Base-by-base conservation (phyloP, 1,140 invertebrate species). In the Zaprionus camerounensis region DNA sequence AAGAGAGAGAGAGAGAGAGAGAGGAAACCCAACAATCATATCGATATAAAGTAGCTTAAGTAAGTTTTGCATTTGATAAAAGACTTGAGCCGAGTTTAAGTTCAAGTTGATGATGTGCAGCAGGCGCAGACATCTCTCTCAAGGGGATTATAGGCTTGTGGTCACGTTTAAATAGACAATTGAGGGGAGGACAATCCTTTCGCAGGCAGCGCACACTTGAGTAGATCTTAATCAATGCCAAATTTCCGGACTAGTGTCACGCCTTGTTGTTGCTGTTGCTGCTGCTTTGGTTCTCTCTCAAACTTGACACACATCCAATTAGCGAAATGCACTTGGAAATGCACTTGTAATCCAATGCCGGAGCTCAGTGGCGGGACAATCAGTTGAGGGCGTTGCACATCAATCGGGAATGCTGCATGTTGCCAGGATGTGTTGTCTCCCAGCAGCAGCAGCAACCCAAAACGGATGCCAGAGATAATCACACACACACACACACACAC, bases 291-390 rank as follows among this genome's bases (percentile, higher is more conserved):
- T 38, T 71, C 31, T 15, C 51, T 44, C 20, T 9, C 69, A 55
- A 55, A 44, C 46, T 59, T 71, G 66, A 65, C 73, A 71, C 75
- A 81, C 61, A 75, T 75, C 67, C 79, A 82, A 81, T 81, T 78
- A 82, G 75, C 55, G 71, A 78, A 78, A 69, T 81, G 75, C 79
- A 66, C 58, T 68, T 36, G 20, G 5, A 49, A 66, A 58, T 73
- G 74, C 69, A 76, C 64, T 77, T 64, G 53, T 51, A 75, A 75
- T 79, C 57, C 66, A 67, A 44, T 64, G 22, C 46, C 46, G 22
- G 44, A 41, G 59, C 49, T 53, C 36, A 38, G n/a, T 24, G 24
- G 24, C 56, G 57, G n/a, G 34, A 49, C 74, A 59, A 51, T 38
- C 65, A 58, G 56, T 53, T 67, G 41, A 34, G 55, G 46, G 36